These are phyloP conservation scores for Drosophila kepulauana DNA, from an alignment of 1,140 invertebrate genomes.

Conservation along the genomic window DNA sequence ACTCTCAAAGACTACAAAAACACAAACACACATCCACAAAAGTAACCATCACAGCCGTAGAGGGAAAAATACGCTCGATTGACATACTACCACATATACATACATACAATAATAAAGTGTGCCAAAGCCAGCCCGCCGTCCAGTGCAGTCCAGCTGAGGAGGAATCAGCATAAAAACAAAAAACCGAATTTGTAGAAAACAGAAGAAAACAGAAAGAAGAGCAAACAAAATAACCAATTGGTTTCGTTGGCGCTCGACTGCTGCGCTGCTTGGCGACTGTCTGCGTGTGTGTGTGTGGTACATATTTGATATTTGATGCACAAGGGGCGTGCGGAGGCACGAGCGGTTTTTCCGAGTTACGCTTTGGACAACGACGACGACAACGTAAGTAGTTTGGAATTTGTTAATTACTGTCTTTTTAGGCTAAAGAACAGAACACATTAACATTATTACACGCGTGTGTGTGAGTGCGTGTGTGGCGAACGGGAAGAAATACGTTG, in stretches of 20 bases:
- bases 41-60: slow-evolving; percentile 50
- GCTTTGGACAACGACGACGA: slow-evolving; percentile 79
- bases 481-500: slow-evolving; percentile 16
- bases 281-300: slow-evolving; percentile 10
- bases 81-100: slow-evolving; percentile 26
- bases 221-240: slow-evolving; percentile 29
- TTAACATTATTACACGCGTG: too few species aligned
- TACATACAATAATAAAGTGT: slow-evolving; percentile 39
- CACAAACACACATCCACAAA: slow-evolving; percentile 41
- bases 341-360: slow-evolving; percentile 65
- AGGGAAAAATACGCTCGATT: slow-evolving; percentile 40
- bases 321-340: slow-evolving; percentile 48
- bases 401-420: slow-evolving; percentile 54
- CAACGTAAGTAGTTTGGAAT: slow-evolving; percentile 76
- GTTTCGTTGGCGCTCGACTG: slow-evolving; percentile 4
- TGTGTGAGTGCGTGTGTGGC: slow-evolving; percentile 25
- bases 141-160: slow-evolving; percentile 35
- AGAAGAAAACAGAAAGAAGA: slow-evolving; percentile 28
- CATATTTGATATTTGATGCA: slow-evolving; percentile 51
- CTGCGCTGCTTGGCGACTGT: slow-evolving; percentile 26
- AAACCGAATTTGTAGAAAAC: slow-evolving; percentile 38
- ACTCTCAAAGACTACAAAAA: slow-evolving; percentile 64
- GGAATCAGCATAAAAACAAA: slow-evolving; percentile 37
- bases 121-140: slow-evolving; percentile 60
- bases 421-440: slow-evolving; percentile 17